phyloP scores from a whole-genome alignment of 2,888 invertebrate species.

The Lasius platythorax region DNA sequence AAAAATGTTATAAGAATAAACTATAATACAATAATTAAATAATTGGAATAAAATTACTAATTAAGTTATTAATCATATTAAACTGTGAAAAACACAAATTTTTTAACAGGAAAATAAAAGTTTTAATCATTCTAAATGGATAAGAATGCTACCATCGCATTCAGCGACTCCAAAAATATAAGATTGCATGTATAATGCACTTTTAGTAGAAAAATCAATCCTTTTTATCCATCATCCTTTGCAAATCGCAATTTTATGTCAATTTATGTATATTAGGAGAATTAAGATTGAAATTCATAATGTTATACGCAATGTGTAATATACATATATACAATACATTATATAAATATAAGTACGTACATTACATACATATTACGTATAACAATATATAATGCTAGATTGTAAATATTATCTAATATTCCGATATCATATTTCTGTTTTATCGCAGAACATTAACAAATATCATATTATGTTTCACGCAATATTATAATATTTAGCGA shows the following conservation, averaged over 20 bases:
- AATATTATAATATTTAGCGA: neutral
- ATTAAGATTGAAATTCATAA: conserved; percentile 8
- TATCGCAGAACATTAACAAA: conserved; percentile 4
- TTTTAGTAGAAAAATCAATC: neutral
- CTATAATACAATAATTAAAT: too few relatives aligned
- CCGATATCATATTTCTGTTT: neutral
- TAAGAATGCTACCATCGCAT: too few relatives aligned
- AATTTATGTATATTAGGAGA: neutral
- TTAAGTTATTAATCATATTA: too few relatives aligned
- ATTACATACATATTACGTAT: neutral
- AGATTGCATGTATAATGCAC: neutral
- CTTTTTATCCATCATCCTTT: neutral
- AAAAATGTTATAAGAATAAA: too few relatives aligned
- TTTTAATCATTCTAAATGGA: too few relatives aligned
- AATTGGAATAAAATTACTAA: too few relatives aligned
- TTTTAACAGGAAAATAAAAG: too few relatives aligned
- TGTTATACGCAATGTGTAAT: neutral
- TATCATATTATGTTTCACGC: conserved; percentile 2
- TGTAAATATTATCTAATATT: conserved; percentile 32
- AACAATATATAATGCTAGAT: neutral
- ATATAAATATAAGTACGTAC: neutral
- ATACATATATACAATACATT: neutral
- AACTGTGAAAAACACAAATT: too few relatives aligned
- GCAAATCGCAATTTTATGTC: neutral
- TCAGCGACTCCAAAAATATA: neutral